Evolutionary conservation across 2,888 invertebrate species (phyloP).

Genomic region (Ashinkailepas kermadecensis): DNA sequence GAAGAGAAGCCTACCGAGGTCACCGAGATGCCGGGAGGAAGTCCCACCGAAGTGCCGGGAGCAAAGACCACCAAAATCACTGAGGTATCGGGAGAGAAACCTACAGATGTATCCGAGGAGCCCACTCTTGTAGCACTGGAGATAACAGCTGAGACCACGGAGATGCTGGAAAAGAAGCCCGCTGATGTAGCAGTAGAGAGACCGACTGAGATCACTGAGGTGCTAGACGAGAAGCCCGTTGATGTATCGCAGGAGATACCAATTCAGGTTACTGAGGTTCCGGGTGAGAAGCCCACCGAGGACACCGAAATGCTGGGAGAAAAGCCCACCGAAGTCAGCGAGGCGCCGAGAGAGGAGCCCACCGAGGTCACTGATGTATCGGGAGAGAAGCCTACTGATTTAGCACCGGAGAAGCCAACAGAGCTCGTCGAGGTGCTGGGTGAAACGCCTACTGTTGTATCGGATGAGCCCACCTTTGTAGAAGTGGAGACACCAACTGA

Average conservation of each 20-base stretch:
- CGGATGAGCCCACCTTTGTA: background rate
- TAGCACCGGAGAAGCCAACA: too few relatives aligned
- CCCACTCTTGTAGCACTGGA: too few relatives aligned
- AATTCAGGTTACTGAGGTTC: background rate
- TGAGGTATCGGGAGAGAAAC: background rate
- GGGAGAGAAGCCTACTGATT: too few relatives aligned
- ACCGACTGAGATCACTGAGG: background rate
- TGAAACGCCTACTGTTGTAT: background rate
- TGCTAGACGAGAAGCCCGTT: background rate
- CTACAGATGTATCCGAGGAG: background rate
- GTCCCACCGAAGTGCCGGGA: background rate
- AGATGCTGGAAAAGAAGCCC: background rate
- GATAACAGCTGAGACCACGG: too few relatives aligned
- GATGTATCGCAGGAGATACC: too few relatives aligned
- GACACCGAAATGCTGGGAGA: background rate
- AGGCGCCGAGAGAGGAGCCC: background rate
- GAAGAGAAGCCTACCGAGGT: slow-evolving; percentile 7
- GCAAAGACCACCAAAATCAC: background rate
- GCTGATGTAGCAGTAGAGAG: too few relatives aligned
- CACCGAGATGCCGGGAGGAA: too few relatives aligned
- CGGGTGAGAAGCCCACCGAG: background rate
- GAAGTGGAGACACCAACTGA: too few relatives aligned
- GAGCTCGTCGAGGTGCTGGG: too few relatives aligned
- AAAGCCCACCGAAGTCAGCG: too few relatives aligned
- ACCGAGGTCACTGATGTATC: background rate